phyloP scores from a whole-genome alignment of 2,113 vertebrate species.

The Mystacornis crossleyi region DNA sequence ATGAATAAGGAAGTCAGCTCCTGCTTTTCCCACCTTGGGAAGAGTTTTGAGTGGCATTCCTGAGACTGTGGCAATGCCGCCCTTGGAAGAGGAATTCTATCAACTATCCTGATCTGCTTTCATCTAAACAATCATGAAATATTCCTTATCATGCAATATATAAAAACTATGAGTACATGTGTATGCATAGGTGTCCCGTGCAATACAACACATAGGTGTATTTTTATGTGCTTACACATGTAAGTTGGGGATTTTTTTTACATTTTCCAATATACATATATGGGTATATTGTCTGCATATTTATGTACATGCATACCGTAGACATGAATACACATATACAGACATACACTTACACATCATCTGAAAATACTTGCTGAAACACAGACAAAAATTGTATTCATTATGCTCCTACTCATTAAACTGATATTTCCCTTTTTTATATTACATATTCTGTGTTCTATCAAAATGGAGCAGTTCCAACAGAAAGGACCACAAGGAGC shows the following conservation, averaged over 20 bases:
- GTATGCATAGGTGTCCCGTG: background rate
- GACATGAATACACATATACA: too few species aligned
- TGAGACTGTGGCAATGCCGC: background rate
- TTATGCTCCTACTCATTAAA: background rate
- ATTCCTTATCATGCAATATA: background rate
- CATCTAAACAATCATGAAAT: background rate
- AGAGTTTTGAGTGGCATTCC: accelerated
- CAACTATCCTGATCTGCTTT: background rate
- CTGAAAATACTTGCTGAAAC: background rate
- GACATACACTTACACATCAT: background rate
- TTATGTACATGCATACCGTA: background rate
- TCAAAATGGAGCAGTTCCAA: background rate
- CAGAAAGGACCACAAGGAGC: background rate
- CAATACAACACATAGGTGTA: background rate
- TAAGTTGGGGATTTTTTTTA: background rate
- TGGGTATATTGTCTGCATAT: background rate
- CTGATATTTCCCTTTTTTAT: background rate
- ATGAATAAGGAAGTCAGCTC: background rate
- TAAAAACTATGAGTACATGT: background rate
- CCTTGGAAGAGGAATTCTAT: background rate
- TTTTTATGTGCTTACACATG: background rate
- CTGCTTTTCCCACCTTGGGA: background rate
- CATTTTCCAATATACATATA: background rate
- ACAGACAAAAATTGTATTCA: background rate
- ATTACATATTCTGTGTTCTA: background rate